Conservation (phyloP, 2,888 invertebrate genomes). For the Agrotis segetum region DNA sequence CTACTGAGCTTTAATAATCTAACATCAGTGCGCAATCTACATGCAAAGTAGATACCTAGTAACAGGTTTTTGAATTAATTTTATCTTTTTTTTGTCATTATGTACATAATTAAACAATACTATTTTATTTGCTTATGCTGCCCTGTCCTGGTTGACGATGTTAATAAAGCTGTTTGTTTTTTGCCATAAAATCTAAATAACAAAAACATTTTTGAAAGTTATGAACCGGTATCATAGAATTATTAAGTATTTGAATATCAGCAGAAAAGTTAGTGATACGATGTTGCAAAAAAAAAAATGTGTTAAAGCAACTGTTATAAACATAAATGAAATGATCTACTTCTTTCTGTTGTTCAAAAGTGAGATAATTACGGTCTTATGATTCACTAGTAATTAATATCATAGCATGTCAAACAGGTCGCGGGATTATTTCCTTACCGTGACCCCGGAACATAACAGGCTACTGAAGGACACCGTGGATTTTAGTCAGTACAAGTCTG, state of each 20-base stretch:
- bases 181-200: neutral
- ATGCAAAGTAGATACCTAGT: constrained; percentile 52
- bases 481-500: too few species aligned
- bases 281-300: neutral
- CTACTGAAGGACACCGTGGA: too few species aligned
- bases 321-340: neutral
- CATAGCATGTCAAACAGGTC: constrained; percentile 58
- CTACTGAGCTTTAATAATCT: constrained; percentile 50
- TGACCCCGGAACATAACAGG: too few species aligned
- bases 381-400: constrained; percentile 35
- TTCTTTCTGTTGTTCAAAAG: constrained; percentile 17
- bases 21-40: constrained; percentile 52
- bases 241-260: neutral
- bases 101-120: constrained; percentile 41
- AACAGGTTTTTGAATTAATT: constrained; percentile 45
- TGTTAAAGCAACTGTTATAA: neutral
- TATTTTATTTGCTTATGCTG: constrained; percentile 18
- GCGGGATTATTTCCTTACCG: too few species aligned
- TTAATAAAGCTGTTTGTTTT: constrained; percentile 27
- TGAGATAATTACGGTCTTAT: constrained; percentile 43
- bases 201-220: neutral
- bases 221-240: neutral
- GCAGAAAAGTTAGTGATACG: neutral
- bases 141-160: constrained; percentile 17
- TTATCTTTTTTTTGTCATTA: constrained; percentile 32